Conservation (phyloP, 2,113 vertebrate species). For the Misgurnus mizolepis region DNA sequence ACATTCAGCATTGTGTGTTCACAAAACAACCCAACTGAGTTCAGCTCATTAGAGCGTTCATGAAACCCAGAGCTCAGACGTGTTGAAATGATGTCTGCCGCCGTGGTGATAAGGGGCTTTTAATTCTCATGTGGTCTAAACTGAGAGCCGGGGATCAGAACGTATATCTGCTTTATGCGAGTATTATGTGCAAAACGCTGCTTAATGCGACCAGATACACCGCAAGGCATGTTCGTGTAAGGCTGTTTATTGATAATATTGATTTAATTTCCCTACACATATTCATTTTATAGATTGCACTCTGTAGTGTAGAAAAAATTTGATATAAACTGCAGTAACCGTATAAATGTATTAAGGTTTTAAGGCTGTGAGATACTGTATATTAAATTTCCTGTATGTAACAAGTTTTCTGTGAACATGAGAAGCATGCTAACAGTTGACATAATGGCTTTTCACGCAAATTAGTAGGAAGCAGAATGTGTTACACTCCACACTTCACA, state of each 20-base stretch:
- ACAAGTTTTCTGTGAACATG: neutral
- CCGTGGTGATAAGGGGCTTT: neutral
- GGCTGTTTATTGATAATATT: neutral
- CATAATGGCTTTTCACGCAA: neutral
- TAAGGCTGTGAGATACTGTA: no score
- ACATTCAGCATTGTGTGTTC: no score
- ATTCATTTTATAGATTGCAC: no score
- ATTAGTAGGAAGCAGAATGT: no score
- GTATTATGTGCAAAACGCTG: neutral
- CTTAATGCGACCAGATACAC: neutral
- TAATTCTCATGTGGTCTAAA: neutral
- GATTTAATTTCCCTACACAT: no score
- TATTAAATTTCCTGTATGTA: no score
- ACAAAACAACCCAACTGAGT: no score
- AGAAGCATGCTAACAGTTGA: neutral
- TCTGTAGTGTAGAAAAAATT: no score
- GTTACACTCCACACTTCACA: no score
- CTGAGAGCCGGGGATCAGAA: neutral
- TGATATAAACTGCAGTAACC: no score
- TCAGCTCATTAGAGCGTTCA: neutral
- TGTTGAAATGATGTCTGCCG: neutral
- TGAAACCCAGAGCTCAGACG: neutral
- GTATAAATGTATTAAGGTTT: no score
- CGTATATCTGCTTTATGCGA: constrained; percentile 3
- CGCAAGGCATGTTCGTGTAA: neutral